phyloP scores from a whole-genome alignment of 2,113 vertebrate genomes.

The Lepidothrix coronata region DNA sequence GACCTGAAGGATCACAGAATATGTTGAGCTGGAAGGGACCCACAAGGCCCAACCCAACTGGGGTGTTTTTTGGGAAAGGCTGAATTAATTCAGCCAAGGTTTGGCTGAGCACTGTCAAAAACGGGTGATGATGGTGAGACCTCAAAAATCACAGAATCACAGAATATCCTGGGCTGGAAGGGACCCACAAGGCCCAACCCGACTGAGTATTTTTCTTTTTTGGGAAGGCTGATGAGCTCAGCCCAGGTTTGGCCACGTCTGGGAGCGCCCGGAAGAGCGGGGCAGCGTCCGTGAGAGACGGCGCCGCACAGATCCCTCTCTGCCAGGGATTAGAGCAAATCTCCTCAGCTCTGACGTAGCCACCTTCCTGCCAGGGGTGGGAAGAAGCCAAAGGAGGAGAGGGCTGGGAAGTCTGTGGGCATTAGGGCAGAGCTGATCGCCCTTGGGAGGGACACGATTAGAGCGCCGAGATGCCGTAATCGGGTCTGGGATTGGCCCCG shows the following conservation, averaged over 20 bases:
- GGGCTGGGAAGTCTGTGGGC: background rate
- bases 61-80: too few species aligned
- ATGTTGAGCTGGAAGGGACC: too few species aligned
- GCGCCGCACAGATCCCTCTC: background rate
- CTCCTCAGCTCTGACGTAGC: constrained; percentile 56
- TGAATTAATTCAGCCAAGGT: too few species aligned
- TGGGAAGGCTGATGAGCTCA: background rate
- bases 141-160: background rate
- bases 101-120: background rate
- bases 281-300: background rate
- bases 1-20: too few species aligned
- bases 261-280: accelerated
- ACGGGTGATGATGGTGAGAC: accelerated
- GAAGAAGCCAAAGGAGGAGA: background rate
- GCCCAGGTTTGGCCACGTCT: accelerated
- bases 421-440: constrained; percentile 44
- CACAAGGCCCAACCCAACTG: too few species aligned
- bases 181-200: background rate
- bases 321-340: constrained; percentile 64
- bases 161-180: background rate
- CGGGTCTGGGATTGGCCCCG: constrained; percentile 67
- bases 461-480: constrained; percentile 66
- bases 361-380: constrained; percentile 26
- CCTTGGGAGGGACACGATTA: constrained; percentile 73
- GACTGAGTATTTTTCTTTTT: accelerated